Evolutionary conservation across 2,797 vertebrate species (phyloP).

Genomic region (Macropus fuliginosus): DNA sequence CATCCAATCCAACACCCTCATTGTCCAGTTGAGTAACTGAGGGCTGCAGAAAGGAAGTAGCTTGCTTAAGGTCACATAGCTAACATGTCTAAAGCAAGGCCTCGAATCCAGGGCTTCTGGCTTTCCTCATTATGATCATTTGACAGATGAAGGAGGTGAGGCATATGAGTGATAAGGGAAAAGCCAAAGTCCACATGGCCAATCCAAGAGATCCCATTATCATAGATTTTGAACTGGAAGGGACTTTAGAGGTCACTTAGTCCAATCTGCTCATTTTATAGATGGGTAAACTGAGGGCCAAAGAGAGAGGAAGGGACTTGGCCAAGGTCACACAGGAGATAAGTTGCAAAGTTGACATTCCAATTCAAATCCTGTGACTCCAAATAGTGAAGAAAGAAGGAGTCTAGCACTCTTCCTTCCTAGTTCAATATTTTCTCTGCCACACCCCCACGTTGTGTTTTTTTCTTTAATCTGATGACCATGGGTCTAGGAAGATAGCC

Average conservation of each 20-base stretch:
- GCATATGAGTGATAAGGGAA: background rate
- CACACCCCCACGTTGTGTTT: background rate
- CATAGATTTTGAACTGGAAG: background rate
- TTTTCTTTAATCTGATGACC: slow-evolving; percentile 9
- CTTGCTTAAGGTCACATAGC: background rate
- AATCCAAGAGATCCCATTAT: background rate
- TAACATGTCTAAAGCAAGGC: background rate
- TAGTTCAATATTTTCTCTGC: background rate
- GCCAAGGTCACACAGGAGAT: background rate
- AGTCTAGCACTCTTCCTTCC: background rate
- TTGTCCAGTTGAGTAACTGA: background rate
- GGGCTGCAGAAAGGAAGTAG: background rate
- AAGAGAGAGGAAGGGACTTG: background rate
- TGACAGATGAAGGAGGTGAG: background rate
- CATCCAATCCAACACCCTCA: background rate
- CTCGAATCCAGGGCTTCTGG: background rate
- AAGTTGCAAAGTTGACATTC: background rate
- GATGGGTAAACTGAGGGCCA: background rate
- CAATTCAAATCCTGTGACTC: background rate
- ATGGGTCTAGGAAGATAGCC: background rate
- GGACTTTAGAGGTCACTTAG: background rate
- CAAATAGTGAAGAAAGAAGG: background rate
- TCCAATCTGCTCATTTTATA: background rate
- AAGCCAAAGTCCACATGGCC: background rate
- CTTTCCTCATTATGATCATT: background rate